Base-by-base conservation (phyloP, 2,797 vertebrate genomes). In the Malacoraja senta region DNA sequence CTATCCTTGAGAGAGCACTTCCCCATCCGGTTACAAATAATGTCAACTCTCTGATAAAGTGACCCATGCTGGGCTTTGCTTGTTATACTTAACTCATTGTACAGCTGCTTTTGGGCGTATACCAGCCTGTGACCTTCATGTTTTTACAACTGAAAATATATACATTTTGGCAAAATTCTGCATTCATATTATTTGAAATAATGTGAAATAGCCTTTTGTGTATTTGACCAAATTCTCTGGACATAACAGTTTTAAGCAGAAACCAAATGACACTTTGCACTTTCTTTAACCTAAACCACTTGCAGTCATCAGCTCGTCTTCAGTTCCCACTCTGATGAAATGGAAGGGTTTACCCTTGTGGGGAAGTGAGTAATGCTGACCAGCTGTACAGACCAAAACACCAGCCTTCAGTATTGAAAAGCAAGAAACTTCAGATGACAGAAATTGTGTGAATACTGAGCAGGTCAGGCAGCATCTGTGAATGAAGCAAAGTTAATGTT, bases 171-270 rank as follows among this genome's bases (percentile, higher is more conserved):
- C 26, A 63, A 15, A 58, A 17, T 6, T 63, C 29, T 63, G 12
- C 83, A 63, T 86, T 63, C 83, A 86, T 13, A 86, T 86, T 63
- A 63, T 63, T 86, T n/a, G 29, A 58, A 86, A 86, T 63, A n/a
- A 29, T 61, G 58, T 29, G 58, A 83, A 4, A 26, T 10, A 12
- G 44, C 29, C 58, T 63, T 63, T 63, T 29, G 29, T 65, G 15
- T 8, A 12, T 12, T 12, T 7, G 83, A 86, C 13, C 15, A n/a
- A 63, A 84, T 84, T 61, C 2, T 29, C 24, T 15, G 29, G 53
- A 83, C 7, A 12, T 84, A 29, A 29, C 29, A 84, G 24, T 84
- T 29, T 53, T 53, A 84, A 83, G 12, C 80, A 83, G 44, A 21
- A 26, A 8, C 3, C 26, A 61, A 61, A 29, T 61, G 26, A 29